Evolutionary conservation across 2,888 invertebrate species (phyloP).

Genomic region (Agonopterix heracliana): DNA sequence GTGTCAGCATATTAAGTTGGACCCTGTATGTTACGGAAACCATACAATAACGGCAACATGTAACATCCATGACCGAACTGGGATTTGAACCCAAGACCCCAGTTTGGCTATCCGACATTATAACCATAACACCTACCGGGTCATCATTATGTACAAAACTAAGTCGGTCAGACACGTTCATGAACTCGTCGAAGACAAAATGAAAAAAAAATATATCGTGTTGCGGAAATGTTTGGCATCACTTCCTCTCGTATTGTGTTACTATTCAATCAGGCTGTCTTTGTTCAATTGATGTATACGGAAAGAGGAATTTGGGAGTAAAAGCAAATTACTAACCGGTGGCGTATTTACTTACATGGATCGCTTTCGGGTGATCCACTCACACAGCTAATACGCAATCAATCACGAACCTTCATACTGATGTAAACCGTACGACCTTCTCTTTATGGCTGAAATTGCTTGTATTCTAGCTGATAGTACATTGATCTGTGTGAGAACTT

Average conservation of each 20-base stretch:
- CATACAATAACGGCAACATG: too few relatives aligned
- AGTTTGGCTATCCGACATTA: too few relatives aligned
- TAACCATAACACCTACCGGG: too few relatives aligned
- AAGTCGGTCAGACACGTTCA: too few relatives aligned
- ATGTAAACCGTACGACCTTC: neutral
- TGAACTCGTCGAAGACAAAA: too few relatives aligned
- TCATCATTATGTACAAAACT: too few relatives aligned
- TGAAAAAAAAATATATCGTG: constrained; percentile 17
- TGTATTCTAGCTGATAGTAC: neutral
- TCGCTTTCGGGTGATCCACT: constrained; percentile 27
- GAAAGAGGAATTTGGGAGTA: constrained; percentile 30
- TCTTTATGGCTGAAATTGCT: neutral
- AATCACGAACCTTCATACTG: neutral
- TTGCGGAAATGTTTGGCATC: constrained; percentile 29
- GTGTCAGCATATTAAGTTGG: too few relatives aligned
- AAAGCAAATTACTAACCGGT: constrained; percentile 43
- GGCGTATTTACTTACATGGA: constrained; percentile 48
- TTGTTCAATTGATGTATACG: constrained; percentile 41
- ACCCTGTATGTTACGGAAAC: too few relatives aligned
- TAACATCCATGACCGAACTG: too few relatives aligned
- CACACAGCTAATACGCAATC: neutral
- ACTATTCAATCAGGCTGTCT: constrained; percentile 55
- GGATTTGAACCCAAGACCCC: too few relatives aligned
- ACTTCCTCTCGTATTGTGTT: constrained; percentile 46
- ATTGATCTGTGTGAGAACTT: constrained; percentile 4